These are phyloP conservation scores for Exephanes ischioxanthus DNA, from an alignment of 2,888 invertebrate genomes.

Conservation along the genomic window DNA sequence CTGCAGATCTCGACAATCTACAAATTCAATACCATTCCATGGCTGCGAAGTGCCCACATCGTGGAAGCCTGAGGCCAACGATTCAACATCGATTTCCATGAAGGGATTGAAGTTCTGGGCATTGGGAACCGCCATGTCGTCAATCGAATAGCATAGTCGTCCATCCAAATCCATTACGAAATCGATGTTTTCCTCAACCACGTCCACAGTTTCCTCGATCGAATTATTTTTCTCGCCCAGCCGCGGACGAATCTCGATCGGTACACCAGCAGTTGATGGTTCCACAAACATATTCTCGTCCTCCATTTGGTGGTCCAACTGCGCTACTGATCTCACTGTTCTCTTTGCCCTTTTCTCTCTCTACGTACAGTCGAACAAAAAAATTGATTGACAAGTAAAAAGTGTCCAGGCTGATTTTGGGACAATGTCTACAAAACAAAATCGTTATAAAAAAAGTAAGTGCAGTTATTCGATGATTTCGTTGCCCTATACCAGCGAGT, in stretches of 20 bases:
- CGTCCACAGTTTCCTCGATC: not conserved
- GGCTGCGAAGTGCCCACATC: not conserved
- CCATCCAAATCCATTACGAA: conserved; percentile 5
- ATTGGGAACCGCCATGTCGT: not conserved
- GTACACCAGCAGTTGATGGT: not conserved
- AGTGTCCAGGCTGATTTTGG: not conserved
- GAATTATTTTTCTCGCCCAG: not conserved
- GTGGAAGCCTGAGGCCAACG: not conserved
- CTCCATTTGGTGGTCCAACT: not conserved
- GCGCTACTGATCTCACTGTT: not conserved
- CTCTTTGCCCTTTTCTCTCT: conserved; percentile 6
- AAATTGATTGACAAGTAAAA: conserved; percentile 1
- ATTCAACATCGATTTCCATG: not conserved
- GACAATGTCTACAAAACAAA: conserved; percentile 2
- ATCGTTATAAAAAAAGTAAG: not conserved
- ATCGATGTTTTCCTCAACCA: conserved; percentile 1
- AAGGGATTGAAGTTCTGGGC: not conserved
- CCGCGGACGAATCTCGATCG: not conserved
- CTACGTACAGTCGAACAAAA: not conserved
- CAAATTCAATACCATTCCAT: not conserved
- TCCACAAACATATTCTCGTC: not conserved
- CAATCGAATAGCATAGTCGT: not conserved
- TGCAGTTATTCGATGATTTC: conserved; percentile 5
- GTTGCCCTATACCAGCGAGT: conserved; percentile 5
- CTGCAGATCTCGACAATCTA: not conserved